Base-by-base conservation (phyloP, 2,888 invertebrate species). In the Euphydryas editha region DNA sequence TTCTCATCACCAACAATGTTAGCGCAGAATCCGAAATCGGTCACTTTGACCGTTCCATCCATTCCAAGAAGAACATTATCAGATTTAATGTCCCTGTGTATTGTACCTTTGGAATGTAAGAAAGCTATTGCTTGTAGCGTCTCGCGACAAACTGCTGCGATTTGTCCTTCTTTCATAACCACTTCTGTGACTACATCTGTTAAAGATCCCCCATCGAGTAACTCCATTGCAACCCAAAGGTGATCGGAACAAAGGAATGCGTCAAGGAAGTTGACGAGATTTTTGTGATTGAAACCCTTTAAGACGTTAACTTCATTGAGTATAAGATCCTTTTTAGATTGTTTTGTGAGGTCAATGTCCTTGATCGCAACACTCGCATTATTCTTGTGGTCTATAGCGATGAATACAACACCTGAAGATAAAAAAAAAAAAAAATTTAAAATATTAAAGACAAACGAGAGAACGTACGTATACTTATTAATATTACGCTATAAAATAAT, bases 161-260 rank as follows among this genome's bases (percentile, higher is more conserved):
- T 99, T 83, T 99, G 99, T 0, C 96, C 96, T 83, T 99, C 99
- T 78, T 98, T 98, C 97, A 99, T 97, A 8, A 99, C 96, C 0
- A 99, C 99, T 87, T 99, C 99, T 1, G 98, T 98, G 44, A 99
- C 99, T 0, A 99, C 99, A 81, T 99, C 99, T 0, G 99, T 99
- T 56, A 99, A 92, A 10, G 99, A 98, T 0, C 99, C 99, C 7
- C 99, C 98, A 76, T 98, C 97, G 68, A 99, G 93, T 63, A 98
- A 94, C 86, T 99, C 99, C 98, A 99, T 98, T 1, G 98, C 96
- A 0, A 98, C 99, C 99, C 99, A 99, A 7, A 99, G 93, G 82
- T 98, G 98, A 65, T 98, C 97, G 71, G 96, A 95, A 55, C 98
- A 95, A n/a, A 98, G 94, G 92, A 98, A 98, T 13, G 98, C 97